Conservation (phyloP, 2,888 invertebrate genomes). For the Microplitis deprimator region DNA sequence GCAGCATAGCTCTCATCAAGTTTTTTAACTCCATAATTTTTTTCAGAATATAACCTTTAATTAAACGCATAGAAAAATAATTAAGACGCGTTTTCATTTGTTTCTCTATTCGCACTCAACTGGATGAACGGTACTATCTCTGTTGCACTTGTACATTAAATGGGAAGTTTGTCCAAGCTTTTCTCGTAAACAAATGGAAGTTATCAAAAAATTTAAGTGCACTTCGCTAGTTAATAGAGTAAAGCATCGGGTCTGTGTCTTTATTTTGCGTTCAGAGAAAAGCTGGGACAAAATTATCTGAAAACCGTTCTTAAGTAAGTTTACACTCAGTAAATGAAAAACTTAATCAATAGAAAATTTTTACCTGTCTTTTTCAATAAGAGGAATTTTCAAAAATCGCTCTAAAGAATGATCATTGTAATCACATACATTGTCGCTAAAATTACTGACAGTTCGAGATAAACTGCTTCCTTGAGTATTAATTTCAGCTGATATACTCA, state of each 20-base stretch:
- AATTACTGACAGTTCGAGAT: neutral
- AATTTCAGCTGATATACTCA: neutral
- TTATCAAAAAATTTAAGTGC: too few species aligned
- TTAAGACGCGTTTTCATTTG: too few species aligned
- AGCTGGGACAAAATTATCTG: too few species aligned
- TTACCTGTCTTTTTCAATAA: constrained; percentile 13
- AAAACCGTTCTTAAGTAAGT: too few species aligned
- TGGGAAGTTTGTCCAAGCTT: too few species aligned
- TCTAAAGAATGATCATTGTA: neutral
- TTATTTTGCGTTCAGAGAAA: too few species aligned
- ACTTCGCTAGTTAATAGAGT: too few species aligned
- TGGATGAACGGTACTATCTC: too few species aligned
- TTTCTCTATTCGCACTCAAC: too few species aligned
- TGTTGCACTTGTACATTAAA: too few species aligned
- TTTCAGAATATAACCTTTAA: neutral
- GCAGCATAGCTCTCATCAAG: constrained; percentile 1
- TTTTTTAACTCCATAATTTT: neutral
- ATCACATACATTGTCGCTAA: neutral
- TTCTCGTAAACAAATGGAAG: too few species aligned
- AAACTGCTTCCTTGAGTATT: neutral
- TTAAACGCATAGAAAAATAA: neutral
- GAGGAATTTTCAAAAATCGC: neutral
- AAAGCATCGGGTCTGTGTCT: too few species aligned
- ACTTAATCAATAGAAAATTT: neutral
- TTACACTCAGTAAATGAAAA: neutral